Evolutionary conservation across 2,888 invertebrate species (phyloP), one percentile per base, ranked within the genome.

Genomic region (Rhynchonema sp.): DNA sequence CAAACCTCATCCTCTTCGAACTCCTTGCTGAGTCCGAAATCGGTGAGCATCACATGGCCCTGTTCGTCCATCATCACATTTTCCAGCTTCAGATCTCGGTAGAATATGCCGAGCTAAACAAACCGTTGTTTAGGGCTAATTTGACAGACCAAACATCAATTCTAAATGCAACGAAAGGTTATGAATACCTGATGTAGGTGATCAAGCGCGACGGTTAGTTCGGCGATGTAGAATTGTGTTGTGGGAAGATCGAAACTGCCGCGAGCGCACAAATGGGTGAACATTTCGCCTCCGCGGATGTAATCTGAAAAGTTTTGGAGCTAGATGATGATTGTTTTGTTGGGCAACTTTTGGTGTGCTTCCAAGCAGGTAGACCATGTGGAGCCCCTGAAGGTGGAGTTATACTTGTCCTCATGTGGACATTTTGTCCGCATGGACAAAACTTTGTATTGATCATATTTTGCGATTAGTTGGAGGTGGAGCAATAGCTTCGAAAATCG

Each of bases 1-100:
- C n/a, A n/a, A 54, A 60, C 74, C 71, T 79, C 79, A 70, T 82
- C 80, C 71, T 80, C 80, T 60, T 85, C 81, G 74, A 89, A 85
- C 77, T 92, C 91, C 78, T 96, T 96, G 74, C 91, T 91, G 52
- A 96, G 82, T 0, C 96, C 96, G 76, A 96, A 96, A 79, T 96
- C 96, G 1, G 96, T 94, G 61, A 96, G 78, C 57, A 94, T 89
- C 64, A 96, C 86, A 76, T 96, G 94, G 2, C 96, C 96, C 64
- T 86, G 83, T 22, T 84, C 82, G 78, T 96, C 94, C 64, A 96
- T 80, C 30, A 96, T 80, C 63, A 96, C 92, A 76, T 96, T 96
- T 76, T 96, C 96, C 67, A 96, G 78, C 73, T 96, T 96, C 68
- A 96, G 89, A 76, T 96, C 96, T 62, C 96, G 83, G 78, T 96